Conservation (phyloP, 1,140 invertebrate species). For the Batillaria attramentaria region DNA sequence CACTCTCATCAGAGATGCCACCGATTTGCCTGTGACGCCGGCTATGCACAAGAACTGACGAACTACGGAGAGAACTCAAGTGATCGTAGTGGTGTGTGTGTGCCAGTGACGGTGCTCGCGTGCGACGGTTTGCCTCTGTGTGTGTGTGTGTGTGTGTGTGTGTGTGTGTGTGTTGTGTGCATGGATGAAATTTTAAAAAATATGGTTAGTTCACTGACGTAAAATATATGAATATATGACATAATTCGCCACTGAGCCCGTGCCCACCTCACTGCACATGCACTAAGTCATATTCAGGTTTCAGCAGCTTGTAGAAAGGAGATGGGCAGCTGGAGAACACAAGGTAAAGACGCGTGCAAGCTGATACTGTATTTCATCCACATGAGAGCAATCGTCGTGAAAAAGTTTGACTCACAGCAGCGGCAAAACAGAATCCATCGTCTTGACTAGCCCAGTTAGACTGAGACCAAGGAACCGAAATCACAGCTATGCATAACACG, state of each 20-base stretch:
- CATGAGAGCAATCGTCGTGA: no score
- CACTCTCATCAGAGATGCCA: constrained; percentile 14
- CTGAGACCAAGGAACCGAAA: no score
- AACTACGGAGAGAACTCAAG: no score
- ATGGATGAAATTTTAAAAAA: background rate
- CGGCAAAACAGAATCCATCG: no score
- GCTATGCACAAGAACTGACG: background rate
- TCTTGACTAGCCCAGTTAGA: no score
- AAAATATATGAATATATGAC: background rate
- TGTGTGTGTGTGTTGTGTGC: background rate
- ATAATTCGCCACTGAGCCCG: background rate
- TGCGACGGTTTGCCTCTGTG: background rate
- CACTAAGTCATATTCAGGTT: background rate
- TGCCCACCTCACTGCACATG: background rate
- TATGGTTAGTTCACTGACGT: no score
- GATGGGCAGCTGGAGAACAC: background rate
- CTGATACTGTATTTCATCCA: background rate
- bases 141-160: background rate
- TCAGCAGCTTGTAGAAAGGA: background rate
- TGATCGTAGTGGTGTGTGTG: background rate
- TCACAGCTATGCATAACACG: no score
- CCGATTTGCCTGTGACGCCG: background rate
- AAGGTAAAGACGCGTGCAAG: background rate
- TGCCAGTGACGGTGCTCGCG: background rate
- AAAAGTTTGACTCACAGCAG: no score